Percentiles rank a stretch among this genome's conserved stretches.
These are phyloP conservation scores for Sarotherodon lohbergeri DNA, from an alignment of 2,113 vertebrate species.

Conservation along the genomic window DNA sequence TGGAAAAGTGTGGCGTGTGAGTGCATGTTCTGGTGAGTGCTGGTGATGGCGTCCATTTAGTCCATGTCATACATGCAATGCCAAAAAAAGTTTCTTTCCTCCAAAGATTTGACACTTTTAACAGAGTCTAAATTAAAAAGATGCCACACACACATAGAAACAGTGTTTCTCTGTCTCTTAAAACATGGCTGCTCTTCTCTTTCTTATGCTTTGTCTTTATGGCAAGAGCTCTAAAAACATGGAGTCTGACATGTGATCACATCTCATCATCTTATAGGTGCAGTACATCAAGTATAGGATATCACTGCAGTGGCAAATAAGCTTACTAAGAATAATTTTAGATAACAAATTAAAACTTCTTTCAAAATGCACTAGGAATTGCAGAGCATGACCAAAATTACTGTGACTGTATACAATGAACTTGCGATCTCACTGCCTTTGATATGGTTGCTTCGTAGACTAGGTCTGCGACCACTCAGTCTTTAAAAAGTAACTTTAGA, in stretches of 20 bases:
- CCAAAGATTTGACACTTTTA: background rate
- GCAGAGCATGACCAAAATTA: background rate
- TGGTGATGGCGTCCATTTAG: background rate
- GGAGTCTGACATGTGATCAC: background rate
- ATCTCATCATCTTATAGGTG: background rate
- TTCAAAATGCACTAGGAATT: background rate
- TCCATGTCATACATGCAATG: background rate
- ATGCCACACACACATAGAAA: background rate
- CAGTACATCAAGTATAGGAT: background rate
- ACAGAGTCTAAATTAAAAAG: background rate
- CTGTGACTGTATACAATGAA: background rate
- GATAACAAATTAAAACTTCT: background rate
- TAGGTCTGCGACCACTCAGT: background rate
- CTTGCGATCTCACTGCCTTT: background rate
- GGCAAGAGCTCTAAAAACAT: background rate
- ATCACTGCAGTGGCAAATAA: background rate
- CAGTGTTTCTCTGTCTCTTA: background rate
- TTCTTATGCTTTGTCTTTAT: background rate
- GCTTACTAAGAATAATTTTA: background rate
- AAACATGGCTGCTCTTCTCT: background rate
- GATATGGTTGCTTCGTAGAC: background rate
- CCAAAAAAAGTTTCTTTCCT: background rate
- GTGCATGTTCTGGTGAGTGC: background rate
- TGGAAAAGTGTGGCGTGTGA: background rate
- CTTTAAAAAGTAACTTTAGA: background rate